Conservation (phyloP, 2,888 invertebrate species). For the Rhingia rostrata region DNA sequence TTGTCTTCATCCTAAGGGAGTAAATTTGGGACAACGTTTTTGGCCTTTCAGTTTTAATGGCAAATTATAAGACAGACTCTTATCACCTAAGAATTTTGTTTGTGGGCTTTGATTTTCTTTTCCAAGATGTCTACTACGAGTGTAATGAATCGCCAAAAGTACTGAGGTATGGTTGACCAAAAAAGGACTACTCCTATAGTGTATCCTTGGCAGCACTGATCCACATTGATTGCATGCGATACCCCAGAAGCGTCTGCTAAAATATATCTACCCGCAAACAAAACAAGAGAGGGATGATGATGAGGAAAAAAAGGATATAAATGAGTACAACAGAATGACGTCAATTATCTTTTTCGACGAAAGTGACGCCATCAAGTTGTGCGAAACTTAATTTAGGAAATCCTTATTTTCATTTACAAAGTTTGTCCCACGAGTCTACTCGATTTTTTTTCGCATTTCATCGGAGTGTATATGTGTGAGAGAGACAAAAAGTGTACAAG, state of each 20-base stretch:
- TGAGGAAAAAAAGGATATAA: slow-evolving; percentile 1
- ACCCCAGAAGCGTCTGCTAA: no score
- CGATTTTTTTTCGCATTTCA: neutral
- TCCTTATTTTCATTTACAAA: slow-evolving; percentile 41
- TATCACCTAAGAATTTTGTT: no score
- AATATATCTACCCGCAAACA: neutral
- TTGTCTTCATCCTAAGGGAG: no score
- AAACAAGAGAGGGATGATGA: neutral
- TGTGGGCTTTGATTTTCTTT: no score
- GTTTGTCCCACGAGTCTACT: slow-evolving; percentile 12
- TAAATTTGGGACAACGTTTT: no score
- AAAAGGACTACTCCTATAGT: no score
- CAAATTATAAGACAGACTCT: no score
- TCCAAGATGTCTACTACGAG: no score
- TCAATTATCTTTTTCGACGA: slow-evolving; percentile 48
- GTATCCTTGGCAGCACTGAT: neutral
- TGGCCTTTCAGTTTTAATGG: no score
- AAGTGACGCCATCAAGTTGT: slow-evolving; percentile 64
- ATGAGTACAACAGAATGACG: slow-evolving; percentile 51
- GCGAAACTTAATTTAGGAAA: slow-evolving; percentile 38
- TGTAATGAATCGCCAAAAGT: no score
- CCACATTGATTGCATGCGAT: slow-evolving; percentile 39
- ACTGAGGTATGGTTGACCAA: no score
- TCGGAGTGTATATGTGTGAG: slow-evolving; percentile 16
- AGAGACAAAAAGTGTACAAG: neutral